A percentile compares a stretch with the other conserved stretches of the same genome.
These are phyloP conservation scores for Mohoua ochrocephala DNA, from an alignment of 2,113 vertebrate genomes.

Conservation along the genomic window DNA sequence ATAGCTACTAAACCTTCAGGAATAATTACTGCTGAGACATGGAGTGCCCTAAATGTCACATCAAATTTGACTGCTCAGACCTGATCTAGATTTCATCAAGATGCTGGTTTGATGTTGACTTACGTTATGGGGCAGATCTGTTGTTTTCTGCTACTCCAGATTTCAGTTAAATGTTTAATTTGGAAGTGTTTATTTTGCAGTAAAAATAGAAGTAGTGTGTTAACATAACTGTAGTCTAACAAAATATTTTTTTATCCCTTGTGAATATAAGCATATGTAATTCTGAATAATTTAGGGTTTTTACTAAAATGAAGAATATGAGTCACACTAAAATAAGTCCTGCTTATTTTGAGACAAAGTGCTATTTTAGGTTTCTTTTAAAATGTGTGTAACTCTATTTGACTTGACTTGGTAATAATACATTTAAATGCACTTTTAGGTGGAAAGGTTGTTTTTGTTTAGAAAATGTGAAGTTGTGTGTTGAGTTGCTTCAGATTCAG, in stretches of 20 bases:
- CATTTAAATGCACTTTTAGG: not conserved
- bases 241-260: not conserved
- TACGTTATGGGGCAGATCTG: not conserved
- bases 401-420: not conserved
- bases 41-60: not conserved
- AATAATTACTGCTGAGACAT: not conserved
- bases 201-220: not conserved
- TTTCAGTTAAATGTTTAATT: not conserved
- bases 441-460: not conserved
- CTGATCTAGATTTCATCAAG: not conserved
- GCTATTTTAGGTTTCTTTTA: not conserved
- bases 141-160: not conserved
- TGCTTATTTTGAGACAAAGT: not conserved
- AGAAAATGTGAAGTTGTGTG: not conserved
- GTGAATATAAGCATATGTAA: not conserved
- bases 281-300: not conserved
- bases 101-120: not conserved
- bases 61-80: not conserved
- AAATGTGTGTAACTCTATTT: not conserved
- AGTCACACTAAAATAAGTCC: not conserved
- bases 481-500: not conserved
- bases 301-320: not conserved
- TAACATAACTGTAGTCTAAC: not conserved
- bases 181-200: not conserved
- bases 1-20: not conserved